phyloP scores from a whole-genome alignment of 2,113 vertebrate species.

The Phalacrocorax aristotelis region DNA sequence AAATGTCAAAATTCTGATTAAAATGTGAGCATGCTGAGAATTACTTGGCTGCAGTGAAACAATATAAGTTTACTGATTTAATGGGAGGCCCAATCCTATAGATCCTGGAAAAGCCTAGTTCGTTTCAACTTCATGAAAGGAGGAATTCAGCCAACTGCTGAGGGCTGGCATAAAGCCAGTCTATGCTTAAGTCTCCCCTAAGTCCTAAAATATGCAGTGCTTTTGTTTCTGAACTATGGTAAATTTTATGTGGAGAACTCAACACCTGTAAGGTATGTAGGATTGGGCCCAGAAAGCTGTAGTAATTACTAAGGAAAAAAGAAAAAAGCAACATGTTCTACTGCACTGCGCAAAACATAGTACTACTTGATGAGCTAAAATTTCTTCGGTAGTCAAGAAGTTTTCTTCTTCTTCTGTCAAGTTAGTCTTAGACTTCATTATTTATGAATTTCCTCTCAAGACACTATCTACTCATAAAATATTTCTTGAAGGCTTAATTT shows the following conservation, averaged over 20 bases:
- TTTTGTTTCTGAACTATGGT: conserved; percentile 5
- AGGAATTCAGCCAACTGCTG: conserved; percentile 48
- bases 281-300: not conserved
- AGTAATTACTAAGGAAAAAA: not conserved
- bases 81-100: not conserved
- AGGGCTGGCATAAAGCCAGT: not conserved
- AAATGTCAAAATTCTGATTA: not conserved
- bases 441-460: not conserved
- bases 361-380: not conserved
- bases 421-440: not conserved
- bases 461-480: not conserved
- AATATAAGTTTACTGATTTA: not conserved
- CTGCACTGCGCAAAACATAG: not conserved
- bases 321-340: not conserved
- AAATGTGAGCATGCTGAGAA: not conserved
- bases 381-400: not conserved
- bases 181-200: not conserved
- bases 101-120: not conserved
- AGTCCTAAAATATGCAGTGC: not conserved
- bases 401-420: not conserved
- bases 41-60: not conserved
- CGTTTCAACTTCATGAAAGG: not conserved
- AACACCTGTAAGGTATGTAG: not conserved
- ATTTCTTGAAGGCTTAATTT: not conserved
- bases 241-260: not conserved